Percentiles rank a stretch among this genome's conserved stretches.
phyloP scores from a whole-genome alignment of 2,797 vertebrate genomes.

The Paedocypris micromegethes region DNA sequence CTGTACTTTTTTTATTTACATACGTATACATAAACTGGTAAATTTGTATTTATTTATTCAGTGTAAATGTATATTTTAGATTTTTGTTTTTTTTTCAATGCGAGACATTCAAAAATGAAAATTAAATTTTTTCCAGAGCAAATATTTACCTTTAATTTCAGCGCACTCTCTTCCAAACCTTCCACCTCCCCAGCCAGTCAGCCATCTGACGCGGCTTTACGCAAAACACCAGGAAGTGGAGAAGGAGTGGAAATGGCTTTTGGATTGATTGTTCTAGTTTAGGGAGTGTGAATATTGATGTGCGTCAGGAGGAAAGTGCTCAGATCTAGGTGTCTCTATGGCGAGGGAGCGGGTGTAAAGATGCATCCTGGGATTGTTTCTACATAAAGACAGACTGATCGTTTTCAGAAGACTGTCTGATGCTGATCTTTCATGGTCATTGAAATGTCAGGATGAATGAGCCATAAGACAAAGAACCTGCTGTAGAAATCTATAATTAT shows the following conservation, averaged over 20 bases:
- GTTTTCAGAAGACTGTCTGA: too few species aligned
- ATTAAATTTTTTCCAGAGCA: neutral
- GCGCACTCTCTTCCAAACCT: constrained; percentile 11
- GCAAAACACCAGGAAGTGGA: constrained; percentile 10
- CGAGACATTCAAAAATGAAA: neutral
- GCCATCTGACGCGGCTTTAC: constrained; percentile 19
- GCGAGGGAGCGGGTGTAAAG: neutral
- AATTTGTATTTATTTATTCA: too few species aligned
- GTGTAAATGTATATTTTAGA: too few species aligned
- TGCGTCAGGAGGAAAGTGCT: neutral
- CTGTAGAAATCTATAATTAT: neutral
- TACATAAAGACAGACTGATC: too few species aligned
- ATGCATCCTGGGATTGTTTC: neutral
- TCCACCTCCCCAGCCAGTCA: constrained; percentile 16
- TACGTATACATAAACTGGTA: too few species aligned
- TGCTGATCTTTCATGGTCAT: neutral
- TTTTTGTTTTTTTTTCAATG: too few species aligned
- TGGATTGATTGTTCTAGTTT: constrained; percentile 22
- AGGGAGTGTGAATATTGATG: constrained; percentile 2
- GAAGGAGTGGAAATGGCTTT: constrained; percentile 13
- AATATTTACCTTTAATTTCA: constrained; percentile 16
- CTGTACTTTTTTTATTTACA: too few species aligned
- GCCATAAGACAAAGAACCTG: neutral
- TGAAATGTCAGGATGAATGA: neutral
- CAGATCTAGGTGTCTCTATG: too few species aligned